A percentile compares a stretch with the other conserved stretches of the same genome.
These are phyloP conservation scores for Sepioteuthis lessoniana DNA, from an alignment of 2,888 invertebrate species.

Conservation along the genomic window DNA sequence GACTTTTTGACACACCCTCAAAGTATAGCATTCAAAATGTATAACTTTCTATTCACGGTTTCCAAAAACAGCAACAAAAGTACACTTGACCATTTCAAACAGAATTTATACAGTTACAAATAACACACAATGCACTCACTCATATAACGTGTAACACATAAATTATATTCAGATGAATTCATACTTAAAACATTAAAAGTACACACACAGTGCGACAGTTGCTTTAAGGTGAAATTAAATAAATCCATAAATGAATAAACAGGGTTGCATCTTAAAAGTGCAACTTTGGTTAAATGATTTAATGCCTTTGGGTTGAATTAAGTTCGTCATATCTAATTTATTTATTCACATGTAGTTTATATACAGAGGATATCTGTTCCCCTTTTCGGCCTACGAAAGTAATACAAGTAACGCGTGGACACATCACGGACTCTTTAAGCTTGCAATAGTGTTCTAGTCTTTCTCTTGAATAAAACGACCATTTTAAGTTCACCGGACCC, in stretches of 20 bases:
- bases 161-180: no score
- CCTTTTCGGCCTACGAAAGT: background rate
- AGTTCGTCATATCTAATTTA: background rate
- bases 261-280: background rate
- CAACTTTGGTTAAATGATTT: background rate
- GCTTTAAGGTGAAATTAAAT: background rate
- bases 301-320: background rate
- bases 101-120: background rate
- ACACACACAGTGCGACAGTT: background rate
- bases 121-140: background rate
- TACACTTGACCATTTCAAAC: background rate
- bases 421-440: background rate
- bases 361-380: background rate
- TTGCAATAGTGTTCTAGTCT: background rate
- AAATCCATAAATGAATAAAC: no score
- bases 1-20: no score
- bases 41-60: background rate
- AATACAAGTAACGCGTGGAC: background rate
- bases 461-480: background rate
- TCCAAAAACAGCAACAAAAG: background rate
- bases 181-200: background rate
- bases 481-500: background rate
- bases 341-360: background rate
- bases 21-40: background rate
- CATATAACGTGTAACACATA: background rate